Conservation (phyloP, 2,888 invertebrate genomes). For the Drosophila niveifrons region DNA sequence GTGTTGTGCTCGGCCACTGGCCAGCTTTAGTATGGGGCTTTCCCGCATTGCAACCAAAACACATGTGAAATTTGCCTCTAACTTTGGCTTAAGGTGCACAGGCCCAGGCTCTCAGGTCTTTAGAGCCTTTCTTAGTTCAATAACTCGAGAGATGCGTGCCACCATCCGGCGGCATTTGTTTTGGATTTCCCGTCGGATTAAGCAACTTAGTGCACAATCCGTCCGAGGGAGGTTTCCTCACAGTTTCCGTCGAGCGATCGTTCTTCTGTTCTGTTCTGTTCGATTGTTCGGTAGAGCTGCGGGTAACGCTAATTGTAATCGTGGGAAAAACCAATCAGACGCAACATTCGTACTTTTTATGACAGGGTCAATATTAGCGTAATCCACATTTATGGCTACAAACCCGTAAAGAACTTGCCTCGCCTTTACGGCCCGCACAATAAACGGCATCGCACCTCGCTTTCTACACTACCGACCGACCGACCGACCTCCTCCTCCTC, state of each 20-base stretch:
- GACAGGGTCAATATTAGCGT: constrained; percentile 70
- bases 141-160: constrained; percentile 47
- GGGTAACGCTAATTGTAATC: constrained; percentile 68
- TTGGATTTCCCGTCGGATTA: constrained; percentile 80
- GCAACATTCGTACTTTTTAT: constrained; percentile 69
- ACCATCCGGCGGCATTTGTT: constrained; percentile 69
- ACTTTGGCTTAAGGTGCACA: constrained; percentile 57
- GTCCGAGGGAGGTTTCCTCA: constrained; percentile 45
- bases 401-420: constrained; percentile 72
- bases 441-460: constrained; percentile 21
- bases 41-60: constrained; percentile 53
- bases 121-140: constrained; percentile 54
- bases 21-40: constrained; percentile 75
- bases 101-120: constrained; percentile 20
- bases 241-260: constrained; percentile 38
- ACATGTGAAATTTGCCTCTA: constrained; percentile 60
- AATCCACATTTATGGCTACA: constrained; percentile 61
- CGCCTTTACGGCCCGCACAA: constrained; percentile 51
- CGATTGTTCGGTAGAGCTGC: constrained; percentile 12
- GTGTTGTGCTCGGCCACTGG: constrained; percentile 50
- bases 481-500: no score
- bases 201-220: constrained; percentile 76
- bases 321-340: constrained; percentile 80
- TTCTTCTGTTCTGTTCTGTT: no score
- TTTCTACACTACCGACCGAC: not conserved